Evolutionary conservation across 1,140 invertebrate genomes (phyloP), one percentile per base, ranked within the genome.

Genomic region (Drosophila lacertosa): DNA sequence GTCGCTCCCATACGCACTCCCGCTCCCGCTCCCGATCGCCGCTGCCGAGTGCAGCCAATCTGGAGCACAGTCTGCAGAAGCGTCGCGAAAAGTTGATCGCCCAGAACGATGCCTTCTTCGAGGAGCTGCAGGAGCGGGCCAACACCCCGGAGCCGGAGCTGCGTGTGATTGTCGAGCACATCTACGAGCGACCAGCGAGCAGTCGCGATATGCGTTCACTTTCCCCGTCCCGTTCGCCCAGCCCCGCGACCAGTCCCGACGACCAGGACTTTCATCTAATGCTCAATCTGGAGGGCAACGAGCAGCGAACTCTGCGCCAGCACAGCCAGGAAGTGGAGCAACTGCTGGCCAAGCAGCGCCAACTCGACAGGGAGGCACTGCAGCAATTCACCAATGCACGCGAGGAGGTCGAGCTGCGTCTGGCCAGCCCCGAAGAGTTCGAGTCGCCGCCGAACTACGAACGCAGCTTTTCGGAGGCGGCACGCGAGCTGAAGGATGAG

Each of bases 11-110:
- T 15, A 74, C 89, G 1, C 64, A 76, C 4, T 75, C 88, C 11
- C 64, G 78, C 4, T 75, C 88, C 11, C 78, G 89, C 2, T 90
- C 89, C 9, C 58, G 78, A 9, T 83, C 89, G 2, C 89, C 89
- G 0, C 26, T 90, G 0, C 89, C 84, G 0, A 77, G 55, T 2
- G 75, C 78, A 0, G 69, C 64, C 9, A 84, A 90, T 42, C 26
- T 90, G 29, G 81, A 79, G 32, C 78, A 77, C 2, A 83, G 89
- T 3, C 3, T 89, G 20, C 73, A 86, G 33, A 39, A 65, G 3
- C 64, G 75, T 0, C 65, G 75, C 1, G 68, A 75, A 4, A 80
- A 80, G 32, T 18, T 89, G 18, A 89, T 90, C 15, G 83, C 81
- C 3, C 83, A 82, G 37, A 90, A 89, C 16, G 89, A 90, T 48